A percentile compares a stretch with the other conserved stretches of the same genome.
These are phyloP conservation scores for Caerostris extrusa DNA, from an alignment of 1,140 invertebrate species.

Conservation along the genomic window DNA sequence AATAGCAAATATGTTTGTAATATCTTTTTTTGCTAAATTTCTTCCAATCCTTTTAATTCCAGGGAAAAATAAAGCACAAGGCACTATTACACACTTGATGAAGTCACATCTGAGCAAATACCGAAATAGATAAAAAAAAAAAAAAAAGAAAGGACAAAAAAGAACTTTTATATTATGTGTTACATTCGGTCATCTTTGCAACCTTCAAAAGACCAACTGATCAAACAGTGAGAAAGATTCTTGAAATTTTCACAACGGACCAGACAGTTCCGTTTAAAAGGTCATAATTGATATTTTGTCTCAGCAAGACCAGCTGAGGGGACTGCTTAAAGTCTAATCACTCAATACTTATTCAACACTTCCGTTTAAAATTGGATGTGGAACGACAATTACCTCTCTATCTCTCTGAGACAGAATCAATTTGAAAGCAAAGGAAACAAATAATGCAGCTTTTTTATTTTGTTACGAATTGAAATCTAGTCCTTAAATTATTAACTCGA, in stretches of 20 bases:
- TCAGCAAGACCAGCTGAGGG: conserved; percentile 28
- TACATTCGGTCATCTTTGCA: conserved; percentile 14
- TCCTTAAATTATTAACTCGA: too few relatives aligned
- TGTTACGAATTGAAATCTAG: too few relatives aligned
- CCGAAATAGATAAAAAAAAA: not conserved
- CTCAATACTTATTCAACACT: conserved; percentile 12
- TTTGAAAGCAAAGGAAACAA: too few relatives aligned
- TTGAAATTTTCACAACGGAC: conserved; percentile 38
- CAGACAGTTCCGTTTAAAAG: conserved; percentile 57
- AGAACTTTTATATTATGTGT: conserved; percentile 22
- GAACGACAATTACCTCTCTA: too few relatives aligned
- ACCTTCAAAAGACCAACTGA: conserved; percentile 31
- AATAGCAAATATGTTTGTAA: not conserved
- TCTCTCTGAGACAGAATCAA: too few relatives aligned
- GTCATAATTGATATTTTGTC: conserved; percentile 60
- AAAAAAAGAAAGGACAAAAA: conserved; percentile 4
- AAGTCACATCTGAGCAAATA: conserved; percentile 28
- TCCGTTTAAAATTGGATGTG: not conserved
- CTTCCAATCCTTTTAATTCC: not conserved
- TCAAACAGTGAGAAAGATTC: conserved; percentile 32
- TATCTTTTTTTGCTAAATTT: not conserved
- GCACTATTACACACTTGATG: not conserved
- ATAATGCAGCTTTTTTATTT: too few relatives aligned
- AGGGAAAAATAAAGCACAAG: not conserved
- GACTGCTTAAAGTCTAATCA: conserved; percentile 6